Base-by-base conservation (phyloP, 2,888 invertebrate genomes). In the Sarcophaga rosellei region DNA sequence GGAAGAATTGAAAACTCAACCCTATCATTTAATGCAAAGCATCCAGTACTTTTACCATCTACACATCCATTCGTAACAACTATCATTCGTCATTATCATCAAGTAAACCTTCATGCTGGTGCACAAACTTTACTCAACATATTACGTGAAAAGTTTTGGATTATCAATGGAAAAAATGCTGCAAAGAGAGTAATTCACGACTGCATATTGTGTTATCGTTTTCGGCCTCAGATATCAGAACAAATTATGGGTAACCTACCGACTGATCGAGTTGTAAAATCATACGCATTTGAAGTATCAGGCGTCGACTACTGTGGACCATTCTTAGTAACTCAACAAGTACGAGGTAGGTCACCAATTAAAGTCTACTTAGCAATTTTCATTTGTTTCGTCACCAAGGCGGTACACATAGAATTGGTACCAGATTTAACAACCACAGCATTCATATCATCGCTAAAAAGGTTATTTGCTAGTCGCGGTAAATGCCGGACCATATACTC, bases 321-420 rank as follows among this genome's bases (percentile, higher is more conserved):
- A 10, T 65, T 75, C 20, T n/a, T 20, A 5, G 53, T 75, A 11
- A 75, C 75, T n/a, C 63, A 75, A 53, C 63, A 47, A 10, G 45
- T 75, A 65, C 65, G 75, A 12, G 65, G 65, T 12, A 63, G 20
- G 2, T 5, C 75, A 8, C 65, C 75, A 3, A 63, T 65, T 0
- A 75, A 62, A 8, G 62, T 62, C 44, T 79, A 79, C n/a, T 47
- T 79, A 20, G 25, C 79, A 12, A 17, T 79, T 15, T 72, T 70
- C 15, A 72, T 80, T 4, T 80, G 65, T 20, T 80, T 80, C 45
- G 59, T 73, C 21, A 59, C 65, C 17, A 80, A 80, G 17, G 80
- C 35, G 8, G 35, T 35, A 35, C 35, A 35, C 35, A 8, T 35
- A 8, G 35, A 35, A 35, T 35, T 35, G 73, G 4, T 23, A 66